Conservation (phyloP, 1,140 invertebrate genomes). For the Ganaspis sp. region DNA sequence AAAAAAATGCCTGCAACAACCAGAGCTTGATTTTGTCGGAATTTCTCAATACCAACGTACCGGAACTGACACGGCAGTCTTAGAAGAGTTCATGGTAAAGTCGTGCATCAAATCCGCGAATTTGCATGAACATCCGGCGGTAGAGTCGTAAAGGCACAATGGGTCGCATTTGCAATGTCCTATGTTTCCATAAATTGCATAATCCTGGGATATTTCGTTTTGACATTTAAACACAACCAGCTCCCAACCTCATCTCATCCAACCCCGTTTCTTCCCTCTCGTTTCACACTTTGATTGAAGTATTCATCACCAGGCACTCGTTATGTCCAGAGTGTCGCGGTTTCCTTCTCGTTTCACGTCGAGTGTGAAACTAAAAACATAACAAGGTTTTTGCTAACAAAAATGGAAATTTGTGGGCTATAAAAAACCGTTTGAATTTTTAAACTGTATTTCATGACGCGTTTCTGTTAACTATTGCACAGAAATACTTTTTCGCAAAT, state of each 20-base stretch:
- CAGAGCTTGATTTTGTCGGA: conserved; percentile 13
- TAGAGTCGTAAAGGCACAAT: conserved; percentile 45
- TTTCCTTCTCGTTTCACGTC: conserved; percentile 38
- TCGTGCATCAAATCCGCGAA: conserved; percentile 41
- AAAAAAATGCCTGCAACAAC: background rate
- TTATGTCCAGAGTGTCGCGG: background rate
- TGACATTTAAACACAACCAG: conserved; percentile 41
- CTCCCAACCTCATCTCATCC: conserved; percentile 17
- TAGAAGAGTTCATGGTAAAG: conserved; percentile 39
- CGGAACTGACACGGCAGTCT: conserved; percentile 24
- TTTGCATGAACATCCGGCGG: conserved; percentile 50
- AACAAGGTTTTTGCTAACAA: background rate
- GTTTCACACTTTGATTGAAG: conserved; percentile 52
- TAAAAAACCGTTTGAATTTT: too few species aligned
- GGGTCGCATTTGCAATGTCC: conserved; percentile 40
- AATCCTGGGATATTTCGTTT: conserved; percentile 51
- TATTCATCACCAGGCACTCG: conserved; percentile 47
- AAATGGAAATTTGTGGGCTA: background rate
- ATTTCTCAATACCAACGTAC: conserved; percentile 31
- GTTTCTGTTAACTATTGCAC: too few species aligned
- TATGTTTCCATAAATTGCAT: conserved; percentile 50
- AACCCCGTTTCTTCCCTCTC: conserved; percentile 28
- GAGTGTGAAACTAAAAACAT: conserved; percentile 27
- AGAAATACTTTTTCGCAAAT: too few species aligned
- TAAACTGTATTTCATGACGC: too few species aligned